These are phyloP conservation scores for Entomobrya multifasciata DNA, from an alignment of 2,888 invertebrate species.

Conservation along the genomic window DNA sequence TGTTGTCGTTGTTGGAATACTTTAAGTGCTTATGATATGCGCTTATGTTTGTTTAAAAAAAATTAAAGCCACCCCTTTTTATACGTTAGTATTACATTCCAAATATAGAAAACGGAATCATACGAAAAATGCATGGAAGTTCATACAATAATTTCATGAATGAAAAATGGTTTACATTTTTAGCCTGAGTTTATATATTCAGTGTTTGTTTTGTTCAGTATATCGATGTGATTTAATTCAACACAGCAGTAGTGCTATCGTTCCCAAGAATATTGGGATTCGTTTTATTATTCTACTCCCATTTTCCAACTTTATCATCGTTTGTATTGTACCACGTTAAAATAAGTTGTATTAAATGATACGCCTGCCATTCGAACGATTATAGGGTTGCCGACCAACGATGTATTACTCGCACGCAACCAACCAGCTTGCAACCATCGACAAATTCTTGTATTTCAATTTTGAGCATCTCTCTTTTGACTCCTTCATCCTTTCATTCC, in stretches of 20 bases:
- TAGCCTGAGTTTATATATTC: background rate
- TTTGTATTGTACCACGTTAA: too few species aligned
- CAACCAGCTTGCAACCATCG: background rate
- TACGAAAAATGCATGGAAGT: too few species aligned
- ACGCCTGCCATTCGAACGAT: background rate
- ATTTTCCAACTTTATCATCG: too few species aligned
- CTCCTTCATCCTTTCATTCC: constrained; percentile 31
- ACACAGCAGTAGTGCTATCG: too few species aligned
- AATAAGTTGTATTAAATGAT: too few species aligned
- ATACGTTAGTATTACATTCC: background rate
- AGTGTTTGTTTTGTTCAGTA: background rate
- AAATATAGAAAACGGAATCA: too few species aligned
- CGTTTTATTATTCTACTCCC: too few species aligned
- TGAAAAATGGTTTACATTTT: constrained; percentile 2
- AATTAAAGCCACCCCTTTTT: background rate
- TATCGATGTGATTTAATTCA: too few species aligned
- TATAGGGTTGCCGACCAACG: background rate
- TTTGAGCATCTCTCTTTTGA: too few species aligned
- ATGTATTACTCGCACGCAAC: background rate
- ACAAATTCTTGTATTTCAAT: constrained; percentile 4
- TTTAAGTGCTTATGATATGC: background rate
- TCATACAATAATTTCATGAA: constrained; percentile 1
- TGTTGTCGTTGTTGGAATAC: too few species aligned
- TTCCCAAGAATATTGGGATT: too few species aligned
- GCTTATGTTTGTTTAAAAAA: background rate